A percentile compares a stretch with the other conserved stretches of the same genome.
phyloP scores from a whole-genome alignment of 2,797 vertebrate genomes.

The Crocodylus rhombifer region DNA sequence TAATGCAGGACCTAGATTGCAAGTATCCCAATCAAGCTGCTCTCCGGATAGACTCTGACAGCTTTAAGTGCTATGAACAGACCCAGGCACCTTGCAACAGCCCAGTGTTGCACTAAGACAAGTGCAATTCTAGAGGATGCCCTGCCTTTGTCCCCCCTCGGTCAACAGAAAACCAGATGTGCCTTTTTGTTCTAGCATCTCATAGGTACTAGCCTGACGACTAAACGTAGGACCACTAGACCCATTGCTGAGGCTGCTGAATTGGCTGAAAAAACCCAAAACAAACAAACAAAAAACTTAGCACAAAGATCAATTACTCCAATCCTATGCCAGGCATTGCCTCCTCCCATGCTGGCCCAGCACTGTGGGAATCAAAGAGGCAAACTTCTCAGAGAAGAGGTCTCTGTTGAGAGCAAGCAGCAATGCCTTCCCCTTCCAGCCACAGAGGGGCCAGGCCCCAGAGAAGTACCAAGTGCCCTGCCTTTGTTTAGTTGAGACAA shows the following conservation, averaged over 20 bases:
- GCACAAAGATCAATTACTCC: background rate
- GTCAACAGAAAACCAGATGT: background rate
- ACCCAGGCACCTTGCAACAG: background rate
- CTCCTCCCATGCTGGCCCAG: background rate
- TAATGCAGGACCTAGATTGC: background rate
- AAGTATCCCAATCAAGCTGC: background rate
- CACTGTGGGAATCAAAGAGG: background rate
- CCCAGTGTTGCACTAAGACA: too few species aligned
- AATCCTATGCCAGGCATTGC: background rate
- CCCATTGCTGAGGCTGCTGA: background rate
- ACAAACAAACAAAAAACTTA: too few species aligned
- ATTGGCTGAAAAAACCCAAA: background rate
- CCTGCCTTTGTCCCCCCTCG: background rate
- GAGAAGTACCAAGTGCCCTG: constrained; percentile 1
- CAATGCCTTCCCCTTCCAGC: background rate
- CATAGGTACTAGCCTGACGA: background rate
- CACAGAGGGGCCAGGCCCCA: background rate
- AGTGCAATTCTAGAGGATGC: background rate
- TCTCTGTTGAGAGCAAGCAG: background rate
- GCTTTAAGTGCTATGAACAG: background rate
- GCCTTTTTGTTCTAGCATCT: background rate
- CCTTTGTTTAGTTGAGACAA: constrained; percentile 52
- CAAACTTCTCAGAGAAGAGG: background rate
- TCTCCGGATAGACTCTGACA: background rate
- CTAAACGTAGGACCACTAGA: background rate